Base-by-base conservation (phyloP, 1,140 invertebrate species). In the Mesaphorura yosii region DNA sequence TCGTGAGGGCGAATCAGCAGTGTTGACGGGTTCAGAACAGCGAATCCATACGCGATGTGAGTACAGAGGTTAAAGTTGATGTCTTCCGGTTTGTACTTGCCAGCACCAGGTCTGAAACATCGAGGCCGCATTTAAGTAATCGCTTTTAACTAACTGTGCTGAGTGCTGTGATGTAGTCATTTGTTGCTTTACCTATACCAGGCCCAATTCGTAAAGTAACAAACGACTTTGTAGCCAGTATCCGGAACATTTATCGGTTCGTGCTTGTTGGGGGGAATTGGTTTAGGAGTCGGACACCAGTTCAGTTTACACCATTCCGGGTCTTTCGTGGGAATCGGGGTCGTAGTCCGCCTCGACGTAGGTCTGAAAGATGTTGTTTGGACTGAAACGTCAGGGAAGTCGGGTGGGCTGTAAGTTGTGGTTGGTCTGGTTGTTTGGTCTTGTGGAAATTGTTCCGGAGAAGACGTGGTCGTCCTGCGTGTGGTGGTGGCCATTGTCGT, bases 201-300 rank as follows among this genome's bases (percentile, higher is more conserved):
- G 12, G 81, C 79, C 82, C 82, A 84, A 59, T 81, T 83, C 2
- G 80, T 82, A 59, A 81, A 83, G 64, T 84, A 84, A 64, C 82
- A 85, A 15, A 82, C 76, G 5, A 84, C 68, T 64, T 80, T 78
- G 17, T 71, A 74, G 40, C 69, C 37, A 26, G 62, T 14, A 26
- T 63, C 58, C 14, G 38, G 27, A 48, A 60, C 52, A n/a, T 52
- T 29, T 10, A 60, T 41, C 12, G 58, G 47, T 19, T 53, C 20
- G 29, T 39, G 31, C 15, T 37, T 48, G 25, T 52, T 31, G 37
- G 19, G 59, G 46, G 45, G 53, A 40, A 31, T 34, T 40, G 23
- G 45, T 47, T 45, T 53, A 27, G 26, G 40, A 31, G 31, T 48
- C 14, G 53, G 34, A 19, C 25, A 48, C 51, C 20, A 49, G 14